Evolutionary conservation across 1,140 invertebrate species (phyloP).

Genomic region (Rhopalosiphum maidis): DNA sequence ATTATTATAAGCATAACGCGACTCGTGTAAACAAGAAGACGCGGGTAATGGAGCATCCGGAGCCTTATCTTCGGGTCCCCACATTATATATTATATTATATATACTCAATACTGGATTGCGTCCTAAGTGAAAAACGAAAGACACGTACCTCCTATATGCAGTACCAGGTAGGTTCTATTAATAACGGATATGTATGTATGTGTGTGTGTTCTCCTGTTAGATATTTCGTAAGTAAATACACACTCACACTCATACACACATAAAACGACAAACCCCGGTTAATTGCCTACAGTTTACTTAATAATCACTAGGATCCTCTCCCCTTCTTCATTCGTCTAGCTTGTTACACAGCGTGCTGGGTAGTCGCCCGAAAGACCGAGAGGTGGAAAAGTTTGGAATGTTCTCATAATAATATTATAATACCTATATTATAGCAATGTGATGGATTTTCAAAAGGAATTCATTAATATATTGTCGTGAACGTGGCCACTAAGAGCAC

Average conservation of each 20-base stretch:
- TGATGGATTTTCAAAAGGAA: conserved; percentile 32
- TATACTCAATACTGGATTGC: background rate
- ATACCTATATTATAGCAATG: background rate
- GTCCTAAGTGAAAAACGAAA: conserved; percentile 41
- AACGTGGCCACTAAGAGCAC: conserved; percentile 12
- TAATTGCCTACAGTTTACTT: conserved; percentile 55
- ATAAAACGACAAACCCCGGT: conserved; percentile 35
- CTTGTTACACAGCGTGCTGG: background rate
- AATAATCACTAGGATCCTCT: conserved; percentile 26
- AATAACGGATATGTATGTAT: conserved; percentile 34
- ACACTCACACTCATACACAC: background rate
- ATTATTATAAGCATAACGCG: conserved; percentile 31
- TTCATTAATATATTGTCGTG: conserved; percentile 35
- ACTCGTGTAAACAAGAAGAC: conserved; percentile 42
- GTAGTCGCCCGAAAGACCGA: background rate
- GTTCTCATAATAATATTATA: conserved; percentile 22
- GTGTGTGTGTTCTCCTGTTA: conserved; percentile 33
- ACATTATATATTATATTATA: conserved; percentile 17
- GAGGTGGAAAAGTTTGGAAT: conserved; percentile 5
- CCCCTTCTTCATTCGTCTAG: background rate
- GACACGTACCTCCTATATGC: background rate
- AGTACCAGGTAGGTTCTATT: background rate
- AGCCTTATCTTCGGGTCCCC: conserved; percentile 46
- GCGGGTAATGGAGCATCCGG: conserved; percentile 48
- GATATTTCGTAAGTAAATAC: conserved; percentile 28